Percentiles rank a stretch among this genome's conserved stretches.
phyloP scores from a whole-genome alignment of 1,140 invertebrate species.

The Lethrus apterus region DNA sequence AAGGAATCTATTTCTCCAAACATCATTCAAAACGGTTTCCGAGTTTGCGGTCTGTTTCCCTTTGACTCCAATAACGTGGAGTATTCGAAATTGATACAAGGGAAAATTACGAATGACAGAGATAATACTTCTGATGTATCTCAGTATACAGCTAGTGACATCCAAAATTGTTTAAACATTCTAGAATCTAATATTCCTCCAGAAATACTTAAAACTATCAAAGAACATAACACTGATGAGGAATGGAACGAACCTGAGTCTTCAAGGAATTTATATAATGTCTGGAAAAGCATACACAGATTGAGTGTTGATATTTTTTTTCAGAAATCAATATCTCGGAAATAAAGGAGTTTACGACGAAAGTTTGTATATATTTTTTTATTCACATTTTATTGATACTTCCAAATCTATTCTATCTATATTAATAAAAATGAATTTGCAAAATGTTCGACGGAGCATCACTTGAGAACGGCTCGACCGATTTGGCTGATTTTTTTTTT shows the following conservation, averaged over 20 bases:
- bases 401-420: no score
- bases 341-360: no score
- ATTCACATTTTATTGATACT: no score
- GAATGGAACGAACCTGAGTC: conserved; percentile 1
- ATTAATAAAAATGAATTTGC: no score
- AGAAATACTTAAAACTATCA: neutral
- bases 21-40: conserved; percentile 1
- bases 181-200: conserved; percentile 1
- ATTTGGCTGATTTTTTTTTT: no score
- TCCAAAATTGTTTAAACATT: conserved; percentile 2
- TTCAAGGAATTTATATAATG: neutral
- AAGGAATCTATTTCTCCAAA: conserved; percentile 1
- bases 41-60: conserved; percentile 1
- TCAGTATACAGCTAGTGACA: neutral
- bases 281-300: conserved; percentile 1
- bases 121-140: conserved; percentile 1
- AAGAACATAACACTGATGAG: neutral
- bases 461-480: no score
- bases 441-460: no score
- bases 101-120: neutral
- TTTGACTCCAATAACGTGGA: neutral
- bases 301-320: no score
- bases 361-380: no score
- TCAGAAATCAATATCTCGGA: no score
- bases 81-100: neutral